A percentile compares a stretch with the other conserved stretches of the same genome.
Evolutionary conservation across 53 echinoderm and acorn worm genomes (phyloP).

Genomic region (Apostichopus leukothele): DNA sequence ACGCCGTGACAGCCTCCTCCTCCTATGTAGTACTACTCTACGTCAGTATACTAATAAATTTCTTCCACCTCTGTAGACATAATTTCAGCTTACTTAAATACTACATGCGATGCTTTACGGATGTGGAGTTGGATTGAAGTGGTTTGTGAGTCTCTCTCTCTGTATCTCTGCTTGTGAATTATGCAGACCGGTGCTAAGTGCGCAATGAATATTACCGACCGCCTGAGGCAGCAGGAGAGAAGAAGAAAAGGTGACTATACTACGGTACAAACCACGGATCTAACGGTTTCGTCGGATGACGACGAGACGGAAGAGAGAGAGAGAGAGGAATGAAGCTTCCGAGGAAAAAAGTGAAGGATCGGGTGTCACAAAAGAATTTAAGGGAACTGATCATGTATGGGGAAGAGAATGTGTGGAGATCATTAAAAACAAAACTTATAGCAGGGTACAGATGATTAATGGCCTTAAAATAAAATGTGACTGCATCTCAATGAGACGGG

Average conservation of each 20-base stretch:
- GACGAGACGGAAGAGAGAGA: no score
- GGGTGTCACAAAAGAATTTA: conserved; percentile 7
- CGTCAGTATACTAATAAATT: conserved; percentile 36
- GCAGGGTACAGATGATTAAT: neutral
- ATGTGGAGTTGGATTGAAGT: neutral
- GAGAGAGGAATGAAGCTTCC: neutral
- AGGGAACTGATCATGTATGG: neutral
- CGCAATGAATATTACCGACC: conserved; percentile 28
- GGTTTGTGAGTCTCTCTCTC: neutral
- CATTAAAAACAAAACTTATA: neutral
- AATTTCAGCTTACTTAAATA: neutral
- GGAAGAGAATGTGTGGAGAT: neutral
- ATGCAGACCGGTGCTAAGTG: conserved; percentile 12
- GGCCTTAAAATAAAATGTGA: neutral
- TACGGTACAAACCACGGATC: neutral
- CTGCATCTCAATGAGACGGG: neutral
- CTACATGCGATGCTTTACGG: neutral
- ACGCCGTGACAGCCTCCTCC: neutral
- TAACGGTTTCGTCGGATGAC: neutral
- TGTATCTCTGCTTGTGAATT: neutral
- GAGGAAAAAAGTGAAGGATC: neutral
- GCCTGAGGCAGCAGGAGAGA: conserved; percentile 9
- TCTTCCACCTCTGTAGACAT: conserved; percentile 42
- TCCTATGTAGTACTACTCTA: neutral
- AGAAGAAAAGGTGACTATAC: neutral